Evolutionary conservation across 2,797 vertebrate genomes (phyloP).

Genomic region (Pseudochaenichthys georgianus): DNA sequence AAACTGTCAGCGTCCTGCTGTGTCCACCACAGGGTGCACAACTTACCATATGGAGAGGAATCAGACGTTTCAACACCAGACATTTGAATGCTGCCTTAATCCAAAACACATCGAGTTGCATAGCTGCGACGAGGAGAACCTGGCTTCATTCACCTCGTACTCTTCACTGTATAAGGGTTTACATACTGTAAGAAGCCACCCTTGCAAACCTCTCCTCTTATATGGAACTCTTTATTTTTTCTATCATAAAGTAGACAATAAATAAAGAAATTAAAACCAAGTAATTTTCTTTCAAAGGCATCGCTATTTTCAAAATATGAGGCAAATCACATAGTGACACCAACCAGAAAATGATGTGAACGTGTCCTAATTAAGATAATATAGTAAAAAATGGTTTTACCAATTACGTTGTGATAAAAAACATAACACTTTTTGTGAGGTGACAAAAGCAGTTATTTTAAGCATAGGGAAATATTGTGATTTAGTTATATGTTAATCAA

Average conservation of each 20-base stretch:
- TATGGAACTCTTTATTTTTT: not conserved
- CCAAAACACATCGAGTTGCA: constrained; percentile 20
- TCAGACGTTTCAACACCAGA: constrained; percentile 45
- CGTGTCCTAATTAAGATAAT: not conserved
- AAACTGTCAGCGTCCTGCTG: constrained; percentile 75
- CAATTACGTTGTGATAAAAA: not conserved
- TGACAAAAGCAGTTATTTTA: too few relatives aligned
- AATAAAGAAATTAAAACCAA: too few relatives aligned
- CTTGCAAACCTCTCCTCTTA: not conserved
- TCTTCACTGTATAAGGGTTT: not conserved
- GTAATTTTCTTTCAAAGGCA: not conserved
- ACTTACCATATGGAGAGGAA: constrained; percentile 78
- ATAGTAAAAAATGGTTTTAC: not conserved
- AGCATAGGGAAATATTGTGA: not conserved
- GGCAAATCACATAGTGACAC: not conserved
- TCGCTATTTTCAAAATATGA: not conserved
- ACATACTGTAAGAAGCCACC: not conserved
- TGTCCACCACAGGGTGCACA: constrained; percentile 64
- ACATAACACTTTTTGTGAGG: not conserved
- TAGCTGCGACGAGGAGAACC: constrained; percentile 1
- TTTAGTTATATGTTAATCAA: not conserved
- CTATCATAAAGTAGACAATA: too few relatives aligned
- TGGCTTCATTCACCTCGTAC: constrained; percentile 4
- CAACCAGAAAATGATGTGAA: not conserved
- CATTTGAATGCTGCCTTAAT: constrained; percentile 38